These are phyloP conservation scores for Pristionchus japonicus DNA, from an alignment of 2,888 invertebrate genomes.

Conservation along the genomic window DNA sequence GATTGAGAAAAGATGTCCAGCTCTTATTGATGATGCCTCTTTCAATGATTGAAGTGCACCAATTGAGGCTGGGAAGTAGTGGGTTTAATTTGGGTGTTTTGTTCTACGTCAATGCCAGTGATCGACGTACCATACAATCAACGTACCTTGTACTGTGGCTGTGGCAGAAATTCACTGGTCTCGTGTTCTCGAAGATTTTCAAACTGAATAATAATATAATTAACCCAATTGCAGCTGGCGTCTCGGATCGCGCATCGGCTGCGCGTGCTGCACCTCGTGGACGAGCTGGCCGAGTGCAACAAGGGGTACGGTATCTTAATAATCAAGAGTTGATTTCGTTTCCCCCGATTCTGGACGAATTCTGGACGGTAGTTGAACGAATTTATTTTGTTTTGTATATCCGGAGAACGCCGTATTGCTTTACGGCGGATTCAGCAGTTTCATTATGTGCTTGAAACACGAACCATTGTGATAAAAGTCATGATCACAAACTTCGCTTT, in stretches of 20 bases:
- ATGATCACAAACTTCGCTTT: not conserved
- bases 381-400: too few species aligned
- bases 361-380: not conserved
- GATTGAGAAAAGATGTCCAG: not conserved
- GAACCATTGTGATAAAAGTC: not conserved
- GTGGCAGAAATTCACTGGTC: not conserved
- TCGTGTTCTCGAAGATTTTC: too few species aligned
- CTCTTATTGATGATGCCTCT: not conserved
- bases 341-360: too few species aligned
- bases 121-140: not conserved
- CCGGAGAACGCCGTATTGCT: too few species aligned
- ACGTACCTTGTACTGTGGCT: not conserved
- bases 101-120: not conserved
- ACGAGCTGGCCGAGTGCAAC: constrained; percentile 38
- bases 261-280: constrained; percentile 35
- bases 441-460: not conserved
- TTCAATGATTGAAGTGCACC: not conserved
- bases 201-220: not conserved
- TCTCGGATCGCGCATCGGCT: constrained; percentile 7
- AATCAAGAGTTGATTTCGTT: not conserved
- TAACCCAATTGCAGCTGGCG: not conserved
- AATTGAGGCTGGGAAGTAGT: not conserved
- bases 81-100: not conserved
- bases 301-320: not conserved
- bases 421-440: not conserved